Conservation (phyloP, 2,113 vertebrate genomes). For the Varanus salvator region DNA sequence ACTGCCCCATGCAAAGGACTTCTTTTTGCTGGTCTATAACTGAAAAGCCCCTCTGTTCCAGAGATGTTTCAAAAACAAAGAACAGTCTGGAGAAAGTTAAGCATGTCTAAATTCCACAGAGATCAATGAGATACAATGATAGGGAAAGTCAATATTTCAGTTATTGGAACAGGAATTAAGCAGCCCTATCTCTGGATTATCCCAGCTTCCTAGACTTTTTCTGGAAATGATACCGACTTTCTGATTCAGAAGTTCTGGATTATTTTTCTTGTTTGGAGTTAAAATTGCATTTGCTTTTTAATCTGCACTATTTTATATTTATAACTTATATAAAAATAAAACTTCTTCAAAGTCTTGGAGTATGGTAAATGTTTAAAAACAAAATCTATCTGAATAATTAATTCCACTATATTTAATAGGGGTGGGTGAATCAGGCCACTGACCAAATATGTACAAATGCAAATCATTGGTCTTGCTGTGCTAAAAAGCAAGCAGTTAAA, state of each 20-base stretch:
- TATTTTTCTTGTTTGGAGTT: neutral
- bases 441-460: neutral
- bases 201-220: neutral
- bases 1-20: neutral
- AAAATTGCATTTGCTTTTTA: neutral
- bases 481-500: neutral
- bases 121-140: neutral
- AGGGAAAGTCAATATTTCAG: neutral
- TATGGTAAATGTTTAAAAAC: neutral
- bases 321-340: neutral
- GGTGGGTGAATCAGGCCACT: neutral
- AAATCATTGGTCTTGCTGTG: neutral
- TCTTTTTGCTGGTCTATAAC: neutral
- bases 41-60: neutral
- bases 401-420: neutral
- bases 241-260: neutral
- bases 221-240: neutral
- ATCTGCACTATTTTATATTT: neutral
- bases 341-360: too few species aligned
- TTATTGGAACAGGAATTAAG: neutral
- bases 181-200: neutral
- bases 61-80: neutral
- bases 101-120: neutral
- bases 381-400: neutral
- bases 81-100: neutral